Evolutionary conservation across 2,888 invertebrate species (phyloP).

Genomic region (Lumbricus terrestris): DNA sequence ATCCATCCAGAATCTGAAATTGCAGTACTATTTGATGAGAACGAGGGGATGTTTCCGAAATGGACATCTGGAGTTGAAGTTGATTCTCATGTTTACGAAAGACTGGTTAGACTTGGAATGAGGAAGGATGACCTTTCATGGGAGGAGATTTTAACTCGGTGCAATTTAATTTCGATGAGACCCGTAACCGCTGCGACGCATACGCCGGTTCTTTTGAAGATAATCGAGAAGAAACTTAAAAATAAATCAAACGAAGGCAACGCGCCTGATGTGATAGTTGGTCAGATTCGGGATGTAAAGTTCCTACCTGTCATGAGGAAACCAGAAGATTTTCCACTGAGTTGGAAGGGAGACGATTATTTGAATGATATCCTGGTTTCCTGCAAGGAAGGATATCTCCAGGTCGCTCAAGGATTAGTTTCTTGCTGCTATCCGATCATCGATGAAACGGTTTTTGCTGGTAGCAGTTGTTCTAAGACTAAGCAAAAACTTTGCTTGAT

Average conservation of each 20-base stretch:
- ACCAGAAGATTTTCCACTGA: constrained; percentile 35
- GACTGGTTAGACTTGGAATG: constrained; percentile 14
- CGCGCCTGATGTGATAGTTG: background rate
- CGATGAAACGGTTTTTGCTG: constrained; percentile 28
- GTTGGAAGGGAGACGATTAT: constrained; percentile 35
- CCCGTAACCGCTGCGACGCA: constrained; percentile 17
- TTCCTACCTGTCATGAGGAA: constrained; percentile 37
- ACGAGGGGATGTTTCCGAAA: constrained; percentile 44
- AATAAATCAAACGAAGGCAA: background rate
- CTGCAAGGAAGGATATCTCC: constrained; percentile 26
- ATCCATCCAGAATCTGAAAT: constrained; percentile 41
- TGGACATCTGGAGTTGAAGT: constrained; percentile 13
- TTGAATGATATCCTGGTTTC: background rate
- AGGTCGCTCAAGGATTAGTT: constrained; percentile 21
- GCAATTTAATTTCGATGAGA: background rate
- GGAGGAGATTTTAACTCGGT: background rate
- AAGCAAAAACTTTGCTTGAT: background rate
- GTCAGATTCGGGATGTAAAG: background rate
- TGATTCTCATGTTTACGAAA: background rate
- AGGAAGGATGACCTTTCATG: constrained; percentile 13
- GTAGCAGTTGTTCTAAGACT: background rate
- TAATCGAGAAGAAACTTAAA: constrained; percentile 29
- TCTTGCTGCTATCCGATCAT: constrained; percentile 29
- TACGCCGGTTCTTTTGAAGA: constrained; percentile 19
- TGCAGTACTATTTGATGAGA: constrained; percentile 38